phyloP scores from a whole-genome alignment of 2,888 invertebrate genomes.

The Andrena hattorfiana region DNA sequence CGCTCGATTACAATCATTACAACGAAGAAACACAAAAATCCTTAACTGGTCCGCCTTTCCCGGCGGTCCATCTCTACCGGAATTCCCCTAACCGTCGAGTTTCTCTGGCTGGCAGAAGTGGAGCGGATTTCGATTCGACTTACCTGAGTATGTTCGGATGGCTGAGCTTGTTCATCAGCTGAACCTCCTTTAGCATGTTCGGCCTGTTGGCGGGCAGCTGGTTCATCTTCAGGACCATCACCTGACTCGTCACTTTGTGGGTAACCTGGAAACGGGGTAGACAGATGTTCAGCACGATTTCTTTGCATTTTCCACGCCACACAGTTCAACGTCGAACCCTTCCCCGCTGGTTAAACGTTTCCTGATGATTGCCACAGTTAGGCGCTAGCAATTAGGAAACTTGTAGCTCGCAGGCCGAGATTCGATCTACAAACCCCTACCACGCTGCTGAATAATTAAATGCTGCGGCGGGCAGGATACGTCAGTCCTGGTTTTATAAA shows the following conservation, averaged over 20 bases:
- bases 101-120: conserved; percentile 56
- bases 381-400: neutral
- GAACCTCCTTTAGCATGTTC: conserved; percentile 98
- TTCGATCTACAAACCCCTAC: neutral
- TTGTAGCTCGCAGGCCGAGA: neutral
- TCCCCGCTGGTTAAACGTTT: conserved; percentile 23
- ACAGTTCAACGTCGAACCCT: conserved; percentile 6
- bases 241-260: conserved; percentile 95
- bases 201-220: conserved; percentile 96
- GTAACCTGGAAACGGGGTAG: conserved; percentile 89
- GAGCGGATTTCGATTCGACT: conserved; percentile 71
- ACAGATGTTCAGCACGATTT: conserved; percentile 38
- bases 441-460: neutral
- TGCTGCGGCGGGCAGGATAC: neutral
- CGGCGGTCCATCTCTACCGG: no score
- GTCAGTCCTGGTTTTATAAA: neutral
- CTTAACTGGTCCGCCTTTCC: no score
- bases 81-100: conserved; percentile 13
- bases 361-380: conserved; percentile 9
- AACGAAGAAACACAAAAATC: no score
- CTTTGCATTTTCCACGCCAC: conserved; percentile 11
- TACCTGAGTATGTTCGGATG: conserved; percentile 98
- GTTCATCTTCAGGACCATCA: conserved; percentile 99
- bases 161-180: conserved; percentile 97
- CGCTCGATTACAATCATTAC: no score